Evolutionary conservation across 2,888 invertebrate species (phyloP).

Genomic region (Diaphora mendica): DNA sequence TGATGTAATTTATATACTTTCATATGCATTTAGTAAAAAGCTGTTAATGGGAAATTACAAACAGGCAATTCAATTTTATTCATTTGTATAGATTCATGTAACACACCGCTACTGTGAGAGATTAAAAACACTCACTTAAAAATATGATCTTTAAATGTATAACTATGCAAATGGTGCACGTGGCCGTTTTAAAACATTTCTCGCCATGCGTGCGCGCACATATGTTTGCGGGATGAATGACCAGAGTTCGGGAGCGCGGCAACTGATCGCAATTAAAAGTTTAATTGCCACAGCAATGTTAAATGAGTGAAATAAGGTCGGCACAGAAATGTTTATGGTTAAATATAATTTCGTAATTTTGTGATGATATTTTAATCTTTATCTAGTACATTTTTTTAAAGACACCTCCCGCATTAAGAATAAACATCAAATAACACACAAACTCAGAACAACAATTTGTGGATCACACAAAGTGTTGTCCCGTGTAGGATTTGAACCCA

Average conservation of each 20-base stretch:
- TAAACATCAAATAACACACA: no score
- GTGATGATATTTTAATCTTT: background rate
- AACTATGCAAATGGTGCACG: conserved; percentile 69
- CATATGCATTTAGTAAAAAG: no score
- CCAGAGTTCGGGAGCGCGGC: conserved; percentile 73
- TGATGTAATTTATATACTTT: no score
- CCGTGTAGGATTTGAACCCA: no score
- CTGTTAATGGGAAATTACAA: no score
- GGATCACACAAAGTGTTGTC: no score
- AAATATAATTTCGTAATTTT: conserved; percentile 5
- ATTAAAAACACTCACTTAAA: background rate
- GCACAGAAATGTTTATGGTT: conserved; percentile 23
- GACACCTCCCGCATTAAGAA: no score
- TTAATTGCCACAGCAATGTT: conserved; percentile 37
- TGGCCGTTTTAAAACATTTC: conserved; percentile 66
- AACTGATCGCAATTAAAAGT: conserved; percentile 67
- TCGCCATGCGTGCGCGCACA: conserved; percentile 71
- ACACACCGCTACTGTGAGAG: background rate
- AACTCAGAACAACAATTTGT: no score
- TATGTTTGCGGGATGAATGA: conserved; percentile 82
- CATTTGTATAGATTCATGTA: background rate
- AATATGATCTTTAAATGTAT: background rate
- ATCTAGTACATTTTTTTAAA: no score
- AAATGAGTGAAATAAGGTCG: conserved; percentile 29
- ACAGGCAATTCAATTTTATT: no score